Evolutionary conservation across 2,888 invertebrate genomes (phyloP).

Genomic region (Hyalella azteca): DNA sequence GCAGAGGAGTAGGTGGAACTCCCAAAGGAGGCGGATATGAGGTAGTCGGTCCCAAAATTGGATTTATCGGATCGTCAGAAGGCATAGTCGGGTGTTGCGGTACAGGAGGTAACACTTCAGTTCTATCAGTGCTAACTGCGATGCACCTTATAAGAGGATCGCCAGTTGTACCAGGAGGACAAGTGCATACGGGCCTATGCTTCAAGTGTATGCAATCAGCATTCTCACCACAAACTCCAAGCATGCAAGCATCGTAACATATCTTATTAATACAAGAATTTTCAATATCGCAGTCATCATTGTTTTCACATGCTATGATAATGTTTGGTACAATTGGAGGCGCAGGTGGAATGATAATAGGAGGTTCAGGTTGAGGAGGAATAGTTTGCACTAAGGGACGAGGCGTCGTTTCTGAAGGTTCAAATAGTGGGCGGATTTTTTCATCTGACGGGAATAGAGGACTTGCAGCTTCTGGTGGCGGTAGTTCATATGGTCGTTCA

Average conservation of each 20-base stretch:
- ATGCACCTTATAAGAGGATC: constrained; percentile 45
- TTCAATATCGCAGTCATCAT: constrained; percentile 48
- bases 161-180: constrained; percentile 59
- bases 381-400: constrained; percentile 37
- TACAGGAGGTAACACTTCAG: constrained; percentile 36
- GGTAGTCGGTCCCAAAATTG: constrained; percentile 16
- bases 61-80: constrained; percentile 35
- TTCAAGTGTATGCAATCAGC: constrained; percentile 55
- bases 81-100: constrained; percentile 41
- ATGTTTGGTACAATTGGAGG: constrained; percentile 42
- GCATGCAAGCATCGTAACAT: constrained; percentile 52
- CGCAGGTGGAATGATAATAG: constrained; percentile 39
- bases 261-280: constrained; percentile 53
- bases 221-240: constrained; percentile 51
- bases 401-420: constrained; percentile 15
- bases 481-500: constrained; percentile 31
- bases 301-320: constrained; percentile 49
- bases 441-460: constrained; percentile 10
- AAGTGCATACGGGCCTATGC: constrained; percentile 58
- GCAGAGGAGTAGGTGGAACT: constrained; percentile 21
- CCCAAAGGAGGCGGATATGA: constrained; percentile 34
- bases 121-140: constrained; percentile 33
- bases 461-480: constrained; percentile 30
- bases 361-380: constrained; percentile 15
- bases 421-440: background rate